A percentile compares a stretch with the other conserved stretches of the same genome.
Evolutionary conservation across 2,113 vertebrate species (phyloP).

Genomic region (Myotis lucifugus): DNA sequence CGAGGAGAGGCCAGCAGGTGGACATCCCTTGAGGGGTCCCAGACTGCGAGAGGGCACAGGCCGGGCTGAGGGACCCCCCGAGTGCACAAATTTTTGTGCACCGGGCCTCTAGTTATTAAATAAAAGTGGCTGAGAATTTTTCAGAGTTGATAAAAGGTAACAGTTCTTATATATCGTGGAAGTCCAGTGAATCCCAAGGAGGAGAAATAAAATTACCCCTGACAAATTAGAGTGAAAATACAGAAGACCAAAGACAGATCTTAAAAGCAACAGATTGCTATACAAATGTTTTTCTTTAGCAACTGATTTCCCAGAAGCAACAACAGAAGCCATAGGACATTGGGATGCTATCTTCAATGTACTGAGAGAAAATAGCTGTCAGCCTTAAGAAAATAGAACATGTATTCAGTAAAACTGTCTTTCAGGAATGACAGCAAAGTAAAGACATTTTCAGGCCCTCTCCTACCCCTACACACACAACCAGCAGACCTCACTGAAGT

Average conservation of each 20-base stretch:
- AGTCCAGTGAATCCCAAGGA: background rate
- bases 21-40: too few relatives aligned
- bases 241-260: slow-evolving; percentile 23
- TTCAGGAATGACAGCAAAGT: slow-evolving; percentile 30
- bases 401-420: background rate
- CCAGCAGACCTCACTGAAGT: background rate
- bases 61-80: too few relatives aligned
- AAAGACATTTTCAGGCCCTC: background rate
- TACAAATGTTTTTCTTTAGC: slow-evolving; percentile 50
- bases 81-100: too few relatives aligned
- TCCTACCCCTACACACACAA: background rate
- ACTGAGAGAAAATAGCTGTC: slow-evolving; percentile 49
- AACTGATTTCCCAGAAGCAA: slow-evolving; percentile 45
- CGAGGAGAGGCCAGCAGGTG: too few relatives aligned
- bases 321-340: slow-evolving; percentile 46
- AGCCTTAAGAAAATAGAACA: slow-evolving; percentile 39
- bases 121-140: background rate
- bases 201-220: background rate
- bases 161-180: background rate
- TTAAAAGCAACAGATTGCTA: slow-evolving; percentile 51
- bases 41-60: too few relatives aligned
- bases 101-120: background rate
- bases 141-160: slow-evolving; percentile 3
- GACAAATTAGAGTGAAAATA: slow-evolving; percentile 16
- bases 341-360: slow-evolving; percentile 16